Base-by-base conservation (phyloP, 2,888 invertebrate species). In the Bembecia ichneumoniformis region DNA sequence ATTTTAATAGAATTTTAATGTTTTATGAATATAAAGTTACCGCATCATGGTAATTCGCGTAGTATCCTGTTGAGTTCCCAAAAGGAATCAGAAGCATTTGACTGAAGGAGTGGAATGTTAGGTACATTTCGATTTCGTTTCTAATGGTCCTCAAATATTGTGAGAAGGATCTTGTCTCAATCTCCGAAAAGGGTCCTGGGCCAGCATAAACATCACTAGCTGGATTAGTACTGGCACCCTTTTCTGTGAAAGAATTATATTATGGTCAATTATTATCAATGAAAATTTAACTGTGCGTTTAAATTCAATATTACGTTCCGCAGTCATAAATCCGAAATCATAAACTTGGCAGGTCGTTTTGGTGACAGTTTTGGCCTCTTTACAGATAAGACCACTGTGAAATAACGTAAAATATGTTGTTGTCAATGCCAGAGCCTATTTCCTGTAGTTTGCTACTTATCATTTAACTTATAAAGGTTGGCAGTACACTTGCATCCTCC, bases 31-130 rank as follows among this genome's bases (percentile, higher is more conserved):
- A 45, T 45, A 47, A 9, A 40, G 40, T 66, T 52, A 76, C 77
- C 48, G 72, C 66, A 48, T 77, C 75, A 49, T 72, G 47, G 53
- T 76, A 75, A 51, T 77, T 76, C 0, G 60, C 71, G 13, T 66
- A 48, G 0, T 68, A 71, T 40, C 62, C 63, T 0, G 77, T 68
- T 0, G 68, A 66, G 43, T 77, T 74, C 0, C 75, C 75, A 56
- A 74, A 94, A 0, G 94, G 93, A 47, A 91, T 76, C 51, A 94
- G 65, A 15, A 94, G 67, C 52, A 90, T 70, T 62, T 95, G 93
- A 0, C 92, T 90, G 59, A 88, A 95, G 0, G 94, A 92, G 71
- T 95, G 95, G 63, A 90, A 78, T 0, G 89, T 82, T 1, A 90
- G 63, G 55, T 90, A 90, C 48, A 88, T 63, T 0, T 82, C 71